A percentile compares a stretch with the other conserved stretches of the same genome.
phyloP scores from a whole-genome alignment of 2,113 vertebrate genomes.

The Plecturocebus donacophilus region DNA sequence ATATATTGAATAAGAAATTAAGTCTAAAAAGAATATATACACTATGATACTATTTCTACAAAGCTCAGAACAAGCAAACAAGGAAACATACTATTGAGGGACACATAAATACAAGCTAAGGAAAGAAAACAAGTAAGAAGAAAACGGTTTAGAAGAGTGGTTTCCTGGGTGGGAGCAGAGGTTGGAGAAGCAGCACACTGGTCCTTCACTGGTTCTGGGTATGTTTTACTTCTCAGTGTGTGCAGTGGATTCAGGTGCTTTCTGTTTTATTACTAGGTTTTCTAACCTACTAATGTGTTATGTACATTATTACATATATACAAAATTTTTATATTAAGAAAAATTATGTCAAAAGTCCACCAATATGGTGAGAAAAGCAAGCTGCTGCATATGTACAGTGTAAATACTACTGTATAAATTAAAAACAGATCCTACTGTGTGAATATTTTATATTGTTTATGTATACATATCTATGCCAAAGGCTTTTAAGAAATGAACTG shows the following conservation, averaged over 20 bases:
- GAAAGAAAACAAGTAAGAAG: not conserved
- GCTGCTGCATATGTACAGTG: not conserved
- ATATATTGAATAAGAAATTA: not conserved
- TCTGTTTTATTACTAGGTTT: not conserved
- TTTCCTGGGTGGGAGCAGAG: not conserved
- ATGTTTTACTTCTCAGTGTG: not conserved
- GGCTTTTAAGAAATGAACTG: not conserved
- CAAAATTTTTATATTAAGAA: conserved; percentile 1
- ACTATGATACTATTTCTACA: not conserved
- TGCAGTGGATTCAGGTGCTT: not conserved
- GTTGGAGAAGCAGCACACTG: not conserved
- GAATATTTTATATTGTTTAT: not conserved
- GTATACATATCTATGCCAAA: not conserved
- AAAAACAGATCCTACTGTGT: not conserved
- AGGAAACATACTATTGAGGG: not conserved
- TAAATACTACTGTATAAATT: not conserved
- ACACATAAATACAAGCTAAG: not conserved
- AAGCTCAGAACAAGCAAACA: not conserved
- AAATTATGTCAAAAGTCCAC: not conserved
- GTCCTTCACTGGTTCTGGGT: not conserved
- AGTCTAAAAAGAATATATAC: not conserved
- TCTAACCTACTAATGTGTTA: not conserved
- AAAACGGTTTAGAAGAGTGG: not conserved
- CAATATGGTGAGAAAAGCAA: not conserved
- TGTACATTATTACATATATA: not conserved